These are phyloP conservation scores for Trichogramma evanescens DNA, from an alignment of 2,888 invertebrate species.

Conservation along the genomic window DNA sequence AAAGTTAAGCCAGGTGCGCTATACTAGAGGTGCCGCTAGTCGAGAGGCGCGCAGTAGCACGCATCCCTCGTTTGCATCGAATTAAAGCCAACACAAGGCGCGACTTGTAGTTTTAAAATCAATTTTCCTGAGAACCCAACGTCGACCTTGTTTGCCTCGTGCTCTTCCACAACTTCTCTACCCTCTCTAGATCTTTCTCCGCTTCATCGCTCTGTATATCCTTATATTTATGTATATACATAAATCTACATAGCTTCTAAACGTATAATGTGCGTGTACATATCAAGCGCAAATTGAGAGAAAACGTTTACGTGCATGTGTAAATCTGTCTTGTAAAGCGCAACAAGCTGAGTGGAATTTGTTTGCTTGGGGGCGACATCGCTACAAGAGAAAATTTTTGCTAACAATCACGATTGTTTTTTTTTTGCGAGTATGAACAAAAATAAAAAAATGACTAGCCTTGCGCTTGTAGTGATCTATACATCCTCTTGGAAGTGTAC, in stretches of 20 bases:
- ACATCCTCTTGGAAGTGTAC: no score
- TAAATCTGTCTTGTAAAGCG: slow-evolving; percentile 4
- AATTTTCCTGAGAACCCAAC: slow-evolving; percentile 5
- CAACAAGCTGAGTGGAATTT: slow-evolving; percentile 18
- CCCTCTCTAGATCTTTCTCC: neutral
- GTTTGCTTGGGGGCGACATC: slow-evolving; percentile 1
- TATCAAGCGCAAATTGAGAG: no score
- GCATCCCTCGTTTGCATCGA: slow-evolving; percentile 16
- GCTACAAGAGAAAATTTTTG: neutral
- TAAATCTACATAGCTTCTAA: no score
- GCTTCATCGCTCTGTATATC: no score
- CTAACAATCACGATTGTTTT: slow-evolving; percentile 3
- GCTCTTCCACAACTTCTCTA: neutral
- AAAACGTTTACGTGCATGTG: neutral
- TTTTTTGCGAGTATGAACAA: neutral
- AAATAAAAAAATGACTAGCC: no score
- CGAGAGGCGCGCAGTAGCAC: neutral
- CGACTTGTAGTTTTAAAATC: slow-evolving; percentile 17
- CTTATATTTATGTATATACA: no score
- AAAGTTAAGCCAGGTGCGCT: neutral
- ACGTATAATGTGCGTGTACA: no score
- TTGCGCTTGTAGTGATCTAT: no score
- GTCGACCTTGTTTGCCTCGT: neutral
- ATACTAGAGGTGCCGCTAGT: neutral
- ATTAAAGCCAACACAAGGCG: slow-evolving; percentile 3